Evolutionary conservation across 2,797 vertebrate species (phyloP).

Genomic region (Craterocephalus amniculus): DNA sequence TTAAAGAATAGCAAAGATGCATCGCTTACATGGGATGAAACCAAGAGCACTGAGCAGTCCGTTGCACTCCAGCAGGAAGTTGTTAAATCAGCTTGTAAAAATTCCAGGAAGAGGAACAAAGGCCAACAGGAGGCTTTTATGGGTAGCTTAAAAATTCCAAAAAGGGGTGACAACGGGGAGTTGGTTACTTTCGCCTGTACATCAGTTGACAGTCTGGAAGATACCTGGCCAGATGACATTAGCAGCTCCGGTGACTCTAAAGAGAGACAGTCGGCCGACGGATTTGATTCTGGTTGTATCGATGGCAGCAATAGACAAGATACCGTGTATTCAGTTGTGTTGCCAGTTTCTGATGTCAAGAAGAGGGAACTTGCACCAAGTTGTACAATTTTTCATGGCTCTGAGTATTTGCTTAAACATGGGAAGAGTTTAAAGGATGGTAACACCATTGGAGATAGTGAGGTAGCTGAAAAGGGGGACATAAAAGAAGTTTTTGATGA

Average conservation of each 20-base stretch:
- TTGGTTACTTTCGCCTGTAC: constrained; percentile 43
- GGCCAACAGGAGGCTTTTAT: constrained; percentile 61
- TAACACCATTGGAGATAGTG: constrained; percentile 16
- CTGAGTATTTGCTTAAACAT: constrained; percentile 12
- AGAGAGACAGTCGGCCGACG: constrained; percentile 30
- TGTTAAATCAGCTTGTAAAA: constrained; percentile 61
- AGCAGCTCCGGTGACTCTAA: constrained; percentile 51
- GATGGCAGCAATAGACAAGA: constrained; percentile 27
- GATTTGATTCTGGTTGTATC: constrained; percentile 32
- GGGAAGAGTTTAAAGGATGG: constrained; percentile 11
- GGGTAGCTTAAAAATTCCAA: constrained; percentile 75
- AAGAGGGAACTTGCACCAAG: constrained; percentile 28
- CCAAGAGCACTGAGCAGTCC: constrained; percentile 44
- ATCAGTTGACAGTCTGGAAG: constrained; percentile 37
- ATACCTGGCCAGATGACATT: constrained; percentile 43
- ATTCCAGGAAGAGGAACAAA: constrained; percentile 80
- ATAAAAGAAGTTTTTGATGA: constrained; percentile 17
- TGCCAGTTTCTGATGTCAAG: constrained; percentile 26
- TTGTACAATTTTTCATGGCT: constrained; percentile 16
- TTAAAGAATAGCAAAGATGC: constrained; percentile 47
- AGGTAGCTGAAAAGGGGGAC: constrained; percentile 6
- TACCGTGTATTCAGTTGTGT: constrained; percentile 5
- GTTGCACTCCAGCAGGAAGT: constrained; percentile 42
- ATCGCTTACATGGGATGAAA: constrained; percentile 42
- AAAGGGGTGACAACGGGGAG: constrained; percentile 65